phyloP scores from a whole-genome alignment of 2,797 vertebrate species.

The Eptatretus atami region DNA sequence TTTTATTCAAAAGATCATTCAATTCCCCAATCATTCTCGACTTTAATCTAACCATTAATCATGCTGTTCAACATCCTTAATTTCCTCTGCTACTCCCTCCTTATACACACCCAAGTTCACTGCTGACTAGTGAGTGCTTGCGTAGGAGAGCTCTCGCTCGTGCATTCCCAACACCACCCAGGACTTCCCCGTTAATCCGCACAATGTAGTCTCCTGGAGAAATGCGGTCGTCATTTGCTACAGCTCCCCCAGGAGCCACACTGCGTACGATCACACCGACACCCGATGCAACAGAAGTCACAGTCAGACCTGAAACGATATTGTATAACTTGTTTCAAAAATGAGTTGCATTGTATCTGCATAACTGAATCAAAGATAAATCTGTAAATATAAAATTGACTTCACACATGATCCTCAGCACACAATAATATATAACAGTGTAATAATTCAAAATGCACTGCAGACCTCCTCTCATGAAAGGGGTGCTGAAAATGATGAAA shows the following conservation, averaged over 20 bases:
- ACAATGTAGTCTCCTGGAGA: constrained; percentile 62
- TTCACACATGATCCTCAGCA: constrained; percentile 10
- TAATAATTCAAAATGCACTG: background rate
- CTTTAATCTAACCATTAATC: too few species aligned
- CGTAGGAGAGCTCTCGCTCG: constrained; percentile 70
- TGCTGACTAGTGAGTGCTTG: constrained; percentile 57
- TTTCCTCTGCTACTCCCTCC: too few species aligned
- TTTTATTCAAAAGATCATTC: too few species aligned
- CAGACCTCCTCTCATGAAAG: background rate
- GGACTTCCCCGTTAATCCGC: constrained; percentile 56
- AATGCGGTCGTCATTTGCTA: constrained; percentile 58
- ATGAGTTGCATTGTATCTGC: constrained; percentile 5
- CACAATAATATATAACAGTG: background rate
- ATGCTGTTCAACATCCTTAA: too few species aligned
- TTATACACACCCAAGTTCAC: constrained; percentile 42
- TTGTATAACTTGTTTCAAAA: background rate
- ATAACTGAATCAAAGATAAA: background rate
- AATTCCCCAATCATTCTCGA: too few species aligned
- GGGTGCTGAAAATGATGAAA: background rate
- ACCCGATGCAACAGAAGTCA: constrained; percentile 54
- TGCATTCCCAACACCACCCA: constrained; percentile 36
- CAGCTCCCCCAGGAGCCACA: constrained; percentile 61
- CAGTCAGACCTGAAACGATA: constrained; percentile 47
- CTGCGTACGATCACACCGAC: constrained; percentile 68
- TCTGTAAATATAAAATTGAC: constrained; percentile 9